These are phyloP conservation scores for Cossypha polioptera DNA, from an alignment of 2,797 vertebrate species.

Conservation along the genomic window DNA sequence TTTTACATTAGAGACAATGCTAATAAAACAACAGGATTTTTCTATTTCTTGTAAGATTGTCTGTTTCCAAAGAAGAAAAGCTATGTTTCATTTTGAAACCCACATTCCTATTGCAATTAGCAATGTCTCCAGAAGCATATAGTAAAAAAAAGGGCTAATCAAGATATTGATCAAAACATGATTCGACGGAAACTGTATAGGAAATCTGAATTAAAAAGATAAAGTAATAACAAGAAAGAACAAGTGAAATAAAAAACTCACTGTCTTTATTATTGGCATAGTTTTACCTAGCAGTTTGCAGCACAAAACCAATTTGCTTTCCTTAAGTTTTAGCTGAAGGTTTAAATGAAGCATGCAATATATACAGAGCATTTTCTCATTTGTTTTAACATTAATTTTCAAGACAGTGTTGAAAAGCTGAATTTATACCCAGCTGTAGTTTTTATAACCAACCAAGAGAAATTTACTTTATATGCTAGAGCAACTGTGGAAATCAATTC, in stretches of 20 bases:
- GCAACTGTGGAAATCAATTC: slow-evolving; percentile 49
- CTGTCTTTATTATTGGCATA: neutral
- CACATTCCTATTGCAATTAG: neutral
- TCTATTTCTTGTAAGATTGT: neutral
- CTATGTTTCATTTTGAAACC: neutral
- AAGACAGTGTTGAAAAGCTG: neutral
- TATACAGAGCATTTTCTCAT: neutral
- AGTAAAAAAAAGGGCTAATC: neutral
- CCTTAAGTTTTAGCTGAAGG: neutral
- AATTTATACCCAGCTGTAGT: slow-evolving; percentile 5
- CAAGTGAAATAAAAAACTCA: neutral
- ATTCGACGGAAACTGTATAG: neutral
- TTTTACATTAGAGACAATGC: neutral
- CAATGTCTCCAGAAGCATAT: neutral
- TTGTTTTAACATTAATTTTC: slow-evolving; percentile 18
- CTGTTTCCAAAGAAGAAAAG: neutral
- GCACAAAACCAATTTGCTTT: neutral
- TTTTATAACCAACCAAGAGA: slow-evolving; percentile 35
- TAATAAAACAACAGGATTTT: neutral
- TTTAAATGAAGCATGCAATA: neutral
- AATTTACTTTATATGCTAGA: slow-evolving; percentile 42
- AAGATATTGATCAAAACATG: neutral
- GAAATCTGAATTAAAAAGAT: neutral
- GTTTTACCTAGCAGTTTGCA: neutral
- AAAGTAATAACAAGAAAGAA: neutral